Evolutionary conservation across 35 echinoderm and acorn worm genomes (phyloP).

Genomic region (Ophioderma brevispina): DNA sequence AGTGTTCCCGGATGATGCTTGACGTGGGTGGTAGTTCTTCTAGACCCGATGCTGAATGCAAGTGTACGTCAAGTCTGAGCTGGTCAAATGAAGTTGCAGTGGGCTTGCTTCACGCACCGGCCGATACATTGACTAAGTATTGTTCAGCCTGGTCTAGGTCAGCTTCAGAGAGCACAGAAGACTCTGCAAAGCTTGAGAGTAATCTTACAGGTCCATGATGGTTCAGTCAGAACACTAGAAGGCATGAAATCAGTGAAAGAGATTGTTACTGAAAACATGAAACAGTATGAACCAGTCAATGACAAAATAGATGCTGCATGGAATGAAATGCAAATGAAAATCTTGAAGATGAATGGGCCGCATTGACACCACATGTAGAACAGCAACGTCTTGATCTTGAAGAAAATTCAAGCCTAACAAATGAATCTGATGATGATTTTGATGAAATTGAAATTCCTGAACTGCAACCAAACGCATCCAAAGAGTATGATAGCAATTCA

Average conservation of each 20-base stretch:
- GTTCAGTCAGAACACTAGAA: not conserved
- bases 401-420: not conserved
- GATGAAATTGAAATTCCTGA: not conserved
- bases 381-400: slow-evolving; percentile 1
- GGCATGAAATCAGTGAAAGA: not conserved
- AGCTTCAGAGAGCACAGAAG: too few relatives aligned
- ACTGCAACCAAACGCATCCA: not conserved
- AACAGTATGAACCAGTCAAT: not conserved
- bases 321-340: not conserved
- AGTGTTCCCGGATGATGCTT: too few relatives aligned
- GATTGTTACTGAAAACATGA: not conserved
- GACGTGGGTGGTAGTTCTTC: too few relatives aligned
- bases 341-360: not conserved
- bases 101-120: too few relatives aligned
- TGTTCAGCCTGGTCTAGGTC: too few relatives aligned
- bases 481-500: not conserved
- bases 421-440: not conserved
- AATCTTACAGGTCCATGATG: not conserved
- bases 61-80: too few relatives aligned
- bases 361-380: not conserved
- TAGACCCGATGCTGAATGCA: too few relatives aligned
- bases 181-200: too few relatives aligned
- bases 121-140: too few relatives aligned
- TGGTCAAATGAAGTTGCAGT: too few relatives aligned
- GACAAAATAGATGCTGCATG: not conserved